Evolutionary conservation across 2,888 invertebrate species (phyloP), one percentile per base, ranked within the genome.

Genomic region (Heliconius aoede): DNA sequence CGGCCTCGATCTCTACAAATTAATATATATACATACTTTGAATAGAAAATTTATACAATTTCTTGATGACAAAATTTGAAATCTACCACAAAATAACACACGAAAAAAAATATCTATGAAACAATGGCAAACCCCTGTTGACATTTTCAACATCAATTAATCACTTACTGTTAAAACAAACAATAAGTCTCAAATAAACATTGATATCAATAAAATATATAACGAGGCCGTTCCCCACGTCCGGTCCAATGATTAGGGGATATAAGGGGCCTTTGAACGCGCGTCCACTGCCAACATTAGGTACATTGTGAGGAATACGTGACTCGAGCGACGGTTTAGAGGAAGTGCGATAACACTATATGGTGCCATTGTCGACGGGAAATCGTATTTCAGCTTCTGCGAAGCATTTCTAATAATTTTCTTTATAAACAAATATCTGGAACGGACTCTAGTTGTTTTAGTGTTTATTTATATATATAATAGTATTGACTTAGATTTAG

Each of bases 231-330:
- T 78, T 77, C 78, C 75, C 71, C 79, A 80, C 83, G 82, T 84
- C 84, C 84, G 84, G 83, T 84, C 84, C 84, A 83, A 82, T 79
- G 83, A 84, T 84, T n/a, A 84, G 73, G 67, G 40, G 65, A 46
- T 64, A 81, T 80, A 82, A 81, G 81, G 80, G 80, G 78, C 78
- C 73, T 74, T 78, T 80, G 74, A 80, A 82, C 51, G n/a, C 51
- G 15, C 26, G 51, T 21, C 13, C 82, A 80, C 76, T 36, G 36
- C 74, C 67, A 62, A 72, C 73, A 78, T 78, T 72, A 74, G 78
- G 78, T 79, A 84, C 85, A 83, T 84, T 85, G 85, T 84, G 80
- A 81, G 76, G 72, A 74, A 81, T 85, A 85, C 85, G 85, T 85
- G 85, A 84, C 84, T 78, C 80, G 78, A 75, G 79, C 72, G 71